Percentiles rank a stretch among this genome's conserved stretches.
Evolutionary conservation across 2,888 invertebrate genomes (phyloP).

Genomic region (Lasioglossum figueresi): DNA sequence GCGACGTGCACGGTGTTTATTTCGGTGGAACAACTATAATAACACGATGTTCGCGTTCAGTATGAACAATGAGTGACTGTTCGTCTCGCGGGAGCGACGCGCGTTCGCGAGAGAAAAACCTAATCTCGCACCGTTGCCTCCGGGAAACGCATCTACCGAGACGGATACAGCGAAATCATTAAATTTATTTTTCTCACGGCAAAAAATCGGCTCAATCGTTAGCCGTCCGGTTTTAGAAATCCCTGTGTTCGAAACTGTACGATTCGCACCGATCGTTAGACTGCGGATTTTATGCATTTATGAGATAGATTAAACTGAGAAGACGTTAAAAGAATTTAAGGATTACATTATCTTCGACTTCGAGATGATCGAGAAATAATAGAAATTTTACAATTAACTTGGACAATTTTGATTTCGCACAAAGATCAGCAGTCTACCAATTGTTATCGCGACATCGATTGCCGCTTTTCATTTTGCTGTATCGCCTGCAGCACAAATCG

Average conservation of each 20-base stretch:
- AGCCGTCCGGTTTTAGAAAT: no score
- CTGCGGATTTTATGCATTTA: neutral
- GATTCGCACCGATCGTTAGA: neutral
- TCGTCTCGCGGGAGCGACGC: conserved; percentile 40
- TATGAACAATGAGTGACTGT: conserved; percentile 17
- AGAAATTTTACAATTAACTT: no score
- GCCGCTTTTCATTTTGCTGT: neutral
- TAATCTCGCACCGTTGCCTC: neutral
- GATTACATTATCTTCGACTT: no score
- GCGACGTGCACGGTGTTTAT: neutral
- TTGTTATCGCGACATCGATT: neutral
- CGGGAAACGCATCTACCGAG: neutral
- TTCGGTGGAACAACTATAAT: neutral
- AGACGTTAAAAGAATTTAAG: neutral
- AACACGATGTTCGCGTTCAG: conserved; percentile 5
- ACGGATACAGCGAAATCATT: neutral
- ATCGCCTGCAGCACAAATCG: neutral
- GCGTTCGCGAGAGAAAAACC: conserved; percentile 29
- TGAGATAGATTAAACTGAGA: neutral
- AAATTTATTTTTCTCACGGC: neutral
- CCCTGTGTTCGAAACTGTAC: neutral
- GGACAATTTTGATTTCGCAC: no score
- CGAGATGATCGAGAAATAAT: no score
- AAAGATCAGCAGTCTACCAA: neutral
- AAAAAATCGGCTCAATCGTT: neutral